A percentile compares a stretch with the other conserved stretches of the same genome.
phyloP scores from a whole-genome alignment of 1,140 invertebrate genomes.

The Orchesella cincta region DNA sequence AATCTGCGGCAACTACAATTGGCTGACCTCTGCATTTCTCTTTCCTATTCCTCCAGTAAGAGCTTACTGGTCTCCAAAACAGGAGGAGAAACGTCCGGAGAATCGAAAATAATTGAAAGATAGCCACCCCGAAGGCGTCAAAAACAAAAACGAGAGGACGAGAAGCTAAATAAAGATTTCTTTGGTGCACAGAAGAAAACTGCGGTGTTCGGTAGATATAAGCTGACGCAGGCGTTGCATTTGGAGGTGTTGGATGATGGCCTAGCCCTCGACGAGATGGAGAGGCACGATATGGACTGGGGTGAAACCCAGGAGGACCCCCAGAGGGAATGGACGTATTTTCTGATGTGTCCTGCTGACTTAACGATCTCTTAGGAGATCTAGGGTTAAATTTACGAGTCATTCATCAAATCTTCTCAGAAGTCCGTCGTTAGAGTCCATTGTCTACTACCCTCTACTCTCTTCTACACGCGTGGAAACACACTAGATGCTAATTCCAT shows the following conservation, averaged over 20 bases:
- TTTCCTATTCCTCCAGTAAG: constrained; percentile 41
- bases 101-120: constrained; percentile 43
- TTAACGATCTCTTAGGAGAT: constrained; percentile 29
- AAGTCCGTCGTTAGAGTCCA: too few relatives aligned
- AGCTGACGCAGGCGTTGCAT: neutral
- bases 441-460: too few relatives aligned
- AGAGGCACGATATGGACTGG: constrained; percentile 6
- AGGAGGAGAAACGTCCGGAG: constrained; percentile 45
- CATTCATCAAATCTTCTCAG: constrained; percentile 26
- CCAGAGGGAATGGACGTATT: neutral
- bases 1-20: constrained; percentile 31
- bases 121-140: constrained; percentile 41
- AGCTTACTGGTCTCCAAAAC: constrained; percentile 43
- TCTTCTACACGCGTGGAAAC: too few relatives aligned
- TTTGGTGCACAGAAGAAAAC: constrained; percentile 48
- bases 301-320: neutral
- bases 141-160: constrained; percentile 44
- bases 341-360: neutral
- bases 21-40: constrained; percentile 44
- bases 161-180: constrained; percentile 45
- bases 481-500: too few relatives aligned
- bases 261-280: neutral
- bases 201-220: neutral
- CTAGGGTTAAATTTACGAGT: constrained; percentile 36
- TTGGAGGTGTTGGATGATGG: neutral